Evolutionary conservation across 2,113 vertebrate species (phyloP).

Genomic region (Alligator sinensis): DNA sequence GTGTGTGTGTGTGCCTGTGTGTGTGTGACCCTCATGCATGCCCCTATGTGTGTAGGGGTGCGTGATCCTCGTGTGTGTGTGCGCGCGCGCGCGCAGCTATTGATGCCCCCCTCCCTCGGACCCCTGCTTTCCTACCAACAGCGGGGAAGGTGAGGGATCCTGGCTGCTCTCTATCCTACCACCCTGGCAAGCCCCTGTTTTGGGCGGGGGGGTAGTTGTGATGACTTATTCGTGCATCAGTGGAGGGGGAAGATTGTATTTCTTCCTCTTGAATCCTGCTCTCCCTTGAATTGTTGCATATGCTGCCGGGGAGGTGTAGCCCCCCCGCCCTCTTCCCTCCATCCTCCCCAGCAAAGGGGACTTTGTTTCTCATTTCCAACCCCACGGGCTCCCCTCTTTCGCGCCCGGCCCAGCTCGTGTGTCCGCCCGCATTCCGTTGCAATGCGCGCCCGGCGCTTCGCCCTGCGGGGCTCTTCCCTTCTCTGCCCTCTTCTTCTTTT

Average conservation of each 20-base stretch:
- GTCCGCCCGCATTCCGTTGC: slow-evolving; percentile 65
- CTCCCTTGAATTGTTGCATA: too few relatives aligned
- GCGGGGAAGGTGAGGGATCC: background rate
- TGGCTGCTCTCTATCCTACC: background rate
- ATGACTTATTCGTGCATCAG: background rate
- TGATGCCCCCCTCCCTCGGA: background rate
- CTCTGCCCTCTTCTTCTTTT: slow-evolving; percentile 19
- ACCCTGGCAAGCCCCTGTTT: background rate
- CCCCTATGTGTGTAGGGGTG: too few relatives aligned
- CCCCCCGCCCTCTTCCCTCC: background rate
- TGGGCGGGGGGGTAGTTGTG: too few relatives aligned
- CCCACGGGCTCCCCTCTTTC: background rate
- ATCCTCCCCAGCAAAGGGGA: background rate
- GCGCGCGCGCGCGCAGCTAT: background rate
- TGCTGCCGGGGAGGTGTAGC: background rate
- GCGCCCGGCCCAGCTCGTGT: background rate
- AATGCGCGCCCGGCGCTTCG: background rate
- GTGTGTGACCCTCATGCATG: too few relatives aligned
- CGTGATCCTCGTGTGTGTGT: background rate
- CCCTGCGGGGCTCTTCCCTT: background rate
- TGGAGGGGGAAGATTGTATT: background rate
- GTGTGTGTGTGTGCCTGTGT: too few relatives aligned
- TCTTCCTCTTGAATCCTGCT: background rate
- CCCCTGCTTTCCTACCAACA: background rate
- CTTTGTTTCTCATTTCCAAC: background rate